Conservation (phyloP, 2,797 vertebrate species). For the Tinamus major region DNA sequence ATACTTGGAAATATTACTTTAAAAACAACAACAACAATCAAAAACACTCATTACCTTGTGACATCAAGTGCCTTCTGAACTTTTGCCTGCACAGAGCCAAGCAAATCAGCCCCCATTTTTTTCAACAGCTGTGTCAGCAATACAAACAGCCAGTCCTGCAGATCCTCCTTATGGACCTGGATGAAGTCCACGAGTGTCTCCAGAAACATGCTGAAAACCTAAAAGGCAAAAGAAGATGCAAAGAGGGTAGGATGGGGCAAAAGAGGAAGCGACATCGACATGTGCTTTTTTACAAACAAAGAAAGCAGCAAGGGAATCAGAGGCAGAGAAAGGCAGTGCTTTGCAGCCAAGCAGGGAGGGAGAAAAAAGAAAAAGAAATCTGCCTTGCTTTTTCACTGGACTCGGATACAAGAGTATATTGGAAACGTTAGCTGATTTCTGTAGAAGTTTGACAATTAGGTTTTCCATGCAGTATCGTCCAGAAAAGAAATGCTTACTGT, state of each 20-base stretch:
- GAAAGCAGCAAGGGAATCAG: slow-evolving; percentile 79
- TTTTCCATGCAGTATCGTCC: slow-evolving; percentile 83
- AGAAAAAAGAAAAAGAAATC: neutral
- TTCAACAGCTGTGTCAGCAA: slow-evolving; percentile 95
- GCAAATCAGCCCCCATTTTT: slow-evolving; percentile 98
- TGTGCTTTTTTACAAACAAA: slow-evolving; percentile 61
- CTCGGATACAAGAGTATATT: slow-evolving; percentile 71
- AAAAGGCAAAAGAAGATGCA: slow-evolving; percentile 67
- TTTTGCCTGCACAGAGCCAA: slow-evolving; percentile 97
- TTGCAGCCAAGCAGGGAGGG: slow-evolving; percentile 82
- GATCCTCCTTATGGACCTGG: slow-evolving; percentile 93
- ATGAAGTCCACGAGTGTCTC: slow-evolving; percentile 98
- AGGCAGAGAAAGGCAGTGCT: slow-evolving; percentile 81
- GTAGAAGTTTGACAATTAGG: slow-evolving; percentile 74
- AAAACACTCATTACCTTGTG: slow-evolving; percentile 84
- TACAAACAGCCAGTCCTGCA: slow-evolving; percentile 97
- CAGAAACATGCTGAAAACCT: slow-evolving; percentile 99
- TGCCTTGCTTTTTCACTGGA: slow-evolving; percentile 72
- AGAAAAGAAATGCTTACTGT: slow-evolving; percentile 79
- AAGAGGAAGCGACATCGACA: slow-evolving; percentile 75
- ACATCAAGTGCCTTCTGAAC: slow-evolving; percentile 96
- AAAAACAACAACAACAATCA: too few relatives aligned
- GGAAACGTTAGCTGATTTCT: slow-evolving; percentile 70
- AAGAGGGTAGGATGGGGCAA: slow-evolving; percentile 62
- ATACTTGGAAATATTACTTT: neutral